Percentiles rank a stretch among this genome's conserved stretches.
Conservation (phyloP, 2,888 invertebrate genomes). For the Magallana nippona region DNA sequence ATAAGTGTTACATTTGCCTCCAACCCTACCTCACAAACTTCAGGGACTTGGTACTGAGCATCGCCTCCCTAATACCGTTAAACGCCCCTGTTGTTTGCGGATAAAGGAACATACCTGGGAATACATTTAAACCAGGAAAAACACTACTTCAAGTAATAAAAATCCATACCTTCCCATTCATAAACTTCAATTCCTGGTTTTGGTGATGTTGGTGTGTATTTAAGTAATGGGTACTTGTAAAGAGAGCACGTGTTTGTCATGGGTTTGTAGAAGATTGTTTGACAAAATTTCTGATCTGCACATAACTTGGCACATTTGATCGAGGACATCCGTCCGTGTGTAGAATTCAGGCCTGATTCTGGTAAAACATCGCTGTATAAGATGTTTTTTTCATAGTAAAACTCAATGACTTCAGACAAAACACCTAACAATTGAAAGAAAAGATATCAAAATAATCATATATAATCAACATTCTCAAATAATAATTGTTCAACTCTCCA, state of each 20-base stretch:
- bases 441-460: too few relatives aligned
- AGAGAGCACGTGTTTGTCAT: neutral
- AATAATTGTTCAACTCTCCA: too few relatives aligned
- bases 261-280: conserved; percentile 6
- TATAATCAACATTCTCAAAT: too few relatives aligned
- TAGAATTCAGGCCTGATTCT: neutral
- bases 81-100: too few relatives aligned
- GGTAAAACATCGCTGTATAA: neutral
- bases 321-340: neutral
- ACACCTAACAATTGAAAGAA: too few relatives aligned
- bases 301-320: neutral
- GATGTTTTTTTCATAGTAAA: neutral
- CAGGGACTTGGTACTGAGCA: too few relatives aligned
- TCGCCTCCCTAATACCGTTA: too few relatives aligned
- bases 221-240: neutral
- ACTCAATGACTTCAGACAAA: neutral
- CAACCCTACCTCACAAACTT: too few relatives aligned
- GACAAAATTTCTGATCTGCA: neutral
- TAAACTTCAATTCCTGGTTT: neutral
- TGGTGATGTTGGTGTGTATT: neutral
- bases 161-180: neutral
- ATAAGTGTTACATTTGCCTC: too few relatives aligned
- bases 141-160: too few relatives aligned
- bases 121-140: too few relatives aligned
- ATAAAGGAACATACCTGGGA: too few relatives aligned